Evolutionary conservation across 2,797 vertebrate genomes (phyloP), one percentile per base, ranked within the genome.

Genomic region (Etheostoma perlongum): DNA sequence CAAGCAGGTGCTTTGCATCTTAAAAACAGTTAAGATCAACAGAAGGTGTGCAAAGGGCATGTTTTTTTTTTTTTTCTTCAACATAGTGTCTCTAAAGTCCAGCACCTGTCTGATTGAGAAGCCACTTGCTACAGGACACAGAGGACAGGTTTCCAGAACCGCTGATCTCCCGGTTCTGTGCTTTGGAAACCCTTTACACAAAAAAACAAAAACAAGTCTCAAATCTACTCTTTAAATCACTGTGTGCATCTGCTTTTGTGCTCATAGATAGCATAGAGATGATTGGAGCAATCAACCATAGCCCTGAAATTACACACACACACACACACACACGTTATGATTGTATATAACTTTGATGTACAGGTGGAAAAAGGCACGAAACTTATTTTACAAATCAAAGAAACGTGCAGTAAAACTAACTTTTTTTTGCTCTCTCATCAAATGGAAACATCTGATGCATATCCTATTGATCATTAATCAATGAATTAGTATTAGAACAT

Each of bases 191-290:
- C 78, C 77, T 83, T 88, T 67, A 42, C 67, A 76, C 66, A 36
- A 70, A 78, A 67, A 66, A 40, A 36, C 40, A 78, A 83, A 69
- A 44, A 53, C 75, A 79, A 16, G 25, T 72, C 62, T 83, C 71
- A 76, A 63, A 78, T 88, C 82, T 60, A 67, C 27, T 72, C 58
- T 79, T 87, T 36, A 71, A 71, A 72, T 65, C 81, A 71, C 79
- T 53, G 83, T 91, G 91, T 92, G 87, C 90, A 85, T 91, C 85
- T 88, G 80, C 73, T 85, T 88, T 94, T 94, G 91, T 94, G 93
- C 93, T 94, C 83, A 85, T 86, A 87, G 75, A 86, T 88, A 85
- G 90, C 79, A 85, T 79, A 83, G 88, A 93, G 87, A 93, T 90
- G 90, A 93, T 91, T 89, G 91, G 87, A 89, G 88, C 84, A 76